Evolutionary conservation across 2,113 vertebrate species (phyloP).

Genomic region (Nymphicus hollandicus): DNA sequence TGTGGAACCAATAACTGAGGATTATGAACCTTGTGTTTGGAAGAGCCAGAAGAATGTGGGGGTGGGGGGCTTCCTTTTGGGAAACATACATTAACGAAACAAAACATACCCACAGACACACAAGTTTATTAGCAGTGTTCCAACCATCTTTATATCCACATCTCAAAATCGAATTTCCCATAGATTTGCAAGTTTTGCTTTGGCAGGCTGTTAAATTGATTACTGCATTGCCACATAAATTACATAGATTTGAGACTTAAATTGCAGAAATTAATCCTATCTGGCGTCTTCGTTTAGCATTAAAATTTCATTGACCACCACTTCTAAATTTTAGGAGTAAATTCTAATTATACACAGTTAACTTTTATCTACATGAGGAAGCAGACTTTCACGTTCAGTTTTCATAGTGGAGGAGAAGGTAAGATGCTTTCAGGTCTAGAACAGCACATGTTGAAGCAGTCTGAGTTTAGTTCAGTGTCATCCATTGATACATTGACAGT

Average conservation of each 20-base stretch:
- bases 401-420: not conserved
- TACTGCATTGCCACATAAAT: not conserved
- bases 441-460: not conserved
- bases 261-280: slow-evolving; percentile 35
- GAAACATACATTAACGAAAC: not conserved
- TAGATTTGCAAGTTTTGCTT: not conserved
- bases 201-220: not conserved
- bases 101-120: not conserved
- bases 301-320: not conserved
- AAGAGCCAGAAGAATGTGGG: not conserved
- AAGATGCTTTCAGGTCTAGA: not conserved
- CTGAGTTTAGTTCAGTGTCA: not conserved
- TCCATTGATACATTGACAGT: not conserved
- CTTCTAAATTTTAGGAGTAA: not conserved
- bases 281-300: not conserved
- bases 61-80: not conserved
- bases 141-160: not conserved
- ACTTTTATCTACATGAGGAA: not conserved
- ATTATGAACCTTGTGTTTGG: not conserved
- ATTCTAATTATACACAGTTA: not conserved
- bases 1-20: not conserved
- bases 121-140: not conserved
- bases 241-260: not conserved
- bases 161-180: not conserved
- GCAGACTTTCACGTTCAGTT: not conserved